These are phyloP conservation scores for Hippocampus guttulatus DNA, from an alignment of 2,113 vertebrate genomes.

Conservation along the genomic window DNA sequence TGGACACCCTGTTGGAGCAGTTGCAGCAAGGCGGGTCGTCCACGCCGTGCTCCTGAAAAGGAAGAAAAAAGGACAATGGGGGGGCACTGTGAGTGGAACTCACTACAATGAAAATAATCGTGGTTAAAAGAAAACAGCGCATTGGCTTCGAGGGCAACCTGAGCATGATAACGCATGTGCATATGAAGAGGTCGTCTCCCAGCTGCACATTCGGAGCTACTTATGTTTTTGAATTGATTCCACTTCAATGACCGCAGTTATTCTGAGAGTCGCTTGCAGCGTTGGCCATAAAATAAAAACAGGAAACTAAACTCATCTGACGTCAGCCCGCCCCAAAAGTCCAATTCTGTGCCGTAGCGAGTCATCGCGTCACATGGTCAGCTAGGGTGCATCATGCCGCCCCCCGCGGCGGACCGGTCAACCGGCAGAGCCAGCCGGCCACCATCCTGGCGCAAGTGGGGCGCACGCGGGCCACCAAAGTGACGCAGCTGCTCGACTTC, in stretches of 20 bases:
- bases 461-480: conserved; percentile 34
- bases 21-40: conserved; percentile 93
- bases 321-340: not conserved
- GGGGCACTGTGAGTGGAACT: not conserved
- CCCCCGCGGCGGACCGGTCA: conserved; percentile 10
- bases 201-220: not conserved
- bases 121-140: not conserved
- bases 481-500: conserved; percentile 21
- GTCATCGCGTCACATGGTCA: conserved; percentile 34
- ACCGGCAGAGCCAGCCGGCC: conserved; percentile 10
- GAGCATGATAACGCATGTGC: no score
- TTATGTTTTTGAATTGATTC: not conserved
- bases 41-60: conserved; percentile 80
- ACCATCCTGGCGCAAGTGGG: conserved; percentile 39
- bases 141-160: not conserved
- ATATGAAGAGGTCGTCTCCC: not conserved
- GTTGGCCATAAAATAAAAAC: not conserved
- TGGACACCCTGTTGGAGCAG: conserved; percentile 91
- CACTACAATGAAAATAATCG: not conserved
- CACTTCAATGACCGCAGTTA: not conserved
- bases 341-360: not conserved
- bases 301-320: not conserved
- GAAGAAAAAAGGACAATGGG: not conserved
- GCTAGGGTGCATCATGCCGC: conserved; percentile 37
- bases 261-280: not conserved